Evolutionary conservation across 1,140 invertebrate species (phyloP), one percentile per base, ranked within the genome.

Genomic region (Brachionus plicatilis): DNA sequence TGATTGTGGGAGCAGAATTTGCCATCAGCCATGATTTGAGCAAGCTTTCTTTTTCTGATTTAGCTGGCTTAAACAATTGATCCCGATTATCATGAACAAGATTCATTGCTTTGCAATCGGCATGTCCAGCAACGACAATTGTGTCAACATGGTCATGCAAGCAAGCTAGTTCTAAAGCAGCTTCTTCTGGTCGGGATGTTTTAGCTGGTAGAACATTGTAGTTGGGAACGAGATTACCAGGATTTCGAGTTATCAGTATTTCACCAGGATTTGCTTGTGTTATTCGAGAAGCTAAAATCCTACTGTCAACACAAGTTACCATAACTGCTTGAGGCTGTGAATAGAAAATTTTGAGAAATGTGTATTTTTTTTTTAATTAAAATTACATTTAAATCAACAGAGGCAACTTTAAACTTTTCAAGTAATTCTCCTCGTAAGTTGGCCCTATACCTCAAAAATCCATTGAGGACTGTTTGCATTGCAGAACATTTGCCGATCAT

Each of bases 231-330:
- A 89, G 84, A 72, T 88, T 88, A 14, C 82, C 96, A 76, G 96
- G 95, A 92, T 98, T 98, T 90, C 96, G 91, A 0, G 97, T 94
- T 87, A 98, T 94, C 91, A 97, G 97, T 94, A 97, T 97, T 88
- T 98, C 96, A 66, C 96, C 96, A 85, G 97, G 94, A 88, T 95
- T 94, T 80, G 95, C 96, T 91, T 96, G 94, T 45, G 95, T 97
- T 90, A 98, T 97, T 88, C 95, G 92, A 84, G 95, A 96, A 24
- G 96, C 95, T 86, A 97, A 94, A 93, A 98, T 96, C 91, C 96
- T 92, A 89, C 94, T 95, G 91, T 98, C 96, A 93, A 98, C 97
- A 90, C 96, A 98, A 17, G 95, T 96, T 90, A 98, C 96, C 90
- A 98, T 95, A 84, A 98, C 93, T 85, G 95, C 95, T 92, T 95